These are phyloP conservation scores for Heptranchias perlo DNA, from an alignment of 2,113 vertebrate species.

Conservation along the genomic window DNA sequence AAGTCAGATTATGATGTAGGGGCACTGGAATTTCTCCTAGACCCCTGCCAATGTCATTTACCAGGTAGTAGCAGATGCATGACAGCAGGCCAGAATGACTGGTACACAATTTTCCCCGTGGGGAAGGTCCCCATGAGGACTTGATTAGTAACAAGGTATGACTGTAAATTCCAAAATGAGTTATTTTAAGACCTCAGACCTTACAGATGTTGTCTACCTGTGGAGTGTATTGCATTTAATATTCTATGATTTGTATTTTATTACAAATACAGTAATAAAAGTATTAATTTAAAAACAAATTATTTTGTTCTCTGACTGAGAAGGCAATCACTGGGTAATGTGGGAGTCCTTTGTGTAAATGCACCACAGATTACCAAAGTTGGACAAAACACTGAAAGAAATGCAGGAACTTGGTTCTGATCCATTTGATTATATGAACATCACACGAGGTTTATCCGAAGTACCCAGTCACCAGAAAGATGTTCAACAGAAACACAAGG, in stretches of 20 bases:
- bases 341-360: too few species aligned
- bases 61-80: neutral
- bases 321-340: neutral
- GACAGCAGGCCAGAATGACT: neutral
- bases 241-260: neutral
- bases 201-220: neutral
- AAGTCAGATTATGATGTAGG: neutral
- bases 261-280: neutral
- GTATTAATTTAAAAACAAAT: neutral
- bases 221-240: neutral
- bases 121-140: neutral
- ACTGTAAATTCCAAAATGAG: neutral
- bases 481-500: too few species aligned
- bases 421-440: too few species aligned
- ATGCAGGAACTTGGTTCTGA: too few species aligned
- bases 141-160: neutral
- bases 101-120: neutral
- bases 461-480: too few species aligned
- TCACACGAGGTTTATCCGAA: too few species aligned
- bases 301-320: neutral
- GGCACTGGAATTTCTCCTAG: neutral
- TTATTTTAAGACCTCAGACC: neutral
- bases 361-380: too few species aligned
- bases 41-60: neutral
- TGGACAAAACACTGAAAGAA: too few species aligned